phyloP scores from a whole-genome alignment of 2,113 vertebrate genomes.

The Upupa epops region DNA sequence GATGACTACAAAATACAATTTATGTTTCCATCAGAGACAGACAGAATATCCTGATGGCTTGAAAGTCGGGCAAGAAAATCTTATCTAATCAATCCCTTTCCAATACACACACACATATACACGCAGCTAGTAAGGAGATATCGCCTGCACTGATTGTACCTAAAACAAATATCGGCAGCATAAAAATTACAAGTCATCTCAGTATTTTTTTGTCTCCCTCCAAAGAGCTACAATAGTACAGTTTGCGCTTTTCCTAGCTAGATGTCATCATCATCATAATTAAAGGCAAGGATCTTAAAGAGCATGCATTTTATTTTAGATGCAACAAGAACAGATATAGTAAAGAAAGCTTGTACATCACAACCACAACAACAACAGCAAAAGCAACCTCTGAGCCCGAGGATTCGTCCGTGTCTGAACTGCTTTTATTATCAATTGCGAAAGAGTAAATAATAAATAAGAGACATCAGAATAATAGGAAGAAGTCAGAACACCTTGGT shows the following conservation, averaged over 20 bases:
- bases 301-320: constrained; percentile 54
- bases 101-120: not conserved
- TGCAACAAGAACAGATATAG: constrained; percentile 46
- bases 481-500: constrained; percentile 38
- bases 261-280: not conserved
- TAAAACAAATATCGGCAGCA: constrained; percentile 27
- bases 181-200: not conserved
- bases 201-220: not conserved
- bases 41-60: constrained; percentile 45
- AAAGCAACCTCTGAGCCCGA: constrained; percentile 52
- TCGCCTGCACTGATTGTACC: not conserved
- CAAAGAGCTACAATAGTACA: not conserved
- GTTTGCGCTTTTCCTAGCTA: not conserved
- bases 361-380: constrained; percentile 60
- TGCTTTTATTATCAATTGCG: constrained; percentile 53
- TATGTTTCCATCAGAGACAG: constrained; percentile 53
- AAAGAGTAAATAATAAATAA: constrained; percentile 54
- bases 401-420: constrained; percentile 45
- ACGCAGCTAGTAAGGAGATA: not conserved
- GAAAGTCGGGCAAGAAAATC: constrained; percentile 7
- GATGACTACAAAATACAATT: constrained; percentile 61
- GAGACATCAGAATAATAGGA: not conserved
- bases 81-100: constrained; percentile 22
- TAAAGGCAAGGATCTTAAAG: not conserved
- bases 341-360: constrained; percentile 54